Percentiles rank a stretch among this genome's conserved stretches.
Conservation (phyloP, 1,140 invertebrate genomes). For the Hetaerina americana region DNA sequence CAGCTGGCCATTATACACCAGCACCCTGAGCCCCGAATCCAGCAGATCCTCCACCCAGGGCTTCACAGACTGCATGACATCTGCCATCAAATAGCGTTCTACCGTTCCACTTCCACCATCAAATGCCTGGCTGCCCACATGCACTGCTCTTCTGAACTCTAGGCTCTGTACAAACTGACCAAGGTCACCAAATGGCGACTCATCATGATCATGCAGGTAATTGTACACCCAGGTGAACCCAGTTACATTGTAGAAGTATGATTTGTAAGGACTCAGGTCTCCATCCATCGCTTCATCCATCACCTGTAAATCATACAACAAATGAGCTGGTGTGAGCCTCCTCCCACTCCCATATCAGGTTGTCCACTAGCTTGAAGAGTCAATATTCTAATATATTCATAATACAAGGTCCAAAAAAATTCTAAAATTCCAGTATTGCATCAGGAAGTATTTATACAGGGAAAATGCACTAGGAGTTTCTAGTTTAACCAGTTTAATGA, state of each 20-base stretch:
- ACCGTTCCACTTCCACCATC: constrained; percentile 29
- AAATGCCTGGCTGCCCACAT: constrained; percentile 67
- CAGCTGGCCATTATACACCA: constrained; percentile 70
- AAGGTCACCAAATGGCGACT: constrained; percentile 19
- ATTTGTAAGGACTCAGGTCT: constrained; percentile 44
- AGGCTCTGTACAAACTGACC: constrained; percentile 43
- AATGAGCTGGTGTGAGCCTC: no score
- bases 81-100: constrained; percentile 39
- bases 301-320: not conserved
- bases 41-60: constrained; percentile 55
- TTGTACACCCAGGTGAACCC: constrained; percentile 70
- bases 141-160: constrained; percentile 52
- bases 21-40: constrained; percentile 37
- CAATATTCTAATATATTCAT: no score
- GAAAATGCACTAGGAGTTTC: no score
- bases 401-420: no score
- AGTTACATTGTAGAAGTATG: constrained; percentile 63
- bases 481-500: no score
- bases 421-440: no score
- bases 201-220: constrained; percentile 37
- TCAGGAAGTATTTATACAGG: no score
- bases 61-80: constrained; percentile 73
- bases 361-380: no score
- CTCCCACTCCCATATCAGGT: no score
- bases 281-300: constrained; percentile 58